Percentiles rank a stretch among this genome's conserved stretches.
Evolutionary conservation across 2,888 invertebrate species (phyloP).

Genomic region (Clepsis dumicolana): DNA sequence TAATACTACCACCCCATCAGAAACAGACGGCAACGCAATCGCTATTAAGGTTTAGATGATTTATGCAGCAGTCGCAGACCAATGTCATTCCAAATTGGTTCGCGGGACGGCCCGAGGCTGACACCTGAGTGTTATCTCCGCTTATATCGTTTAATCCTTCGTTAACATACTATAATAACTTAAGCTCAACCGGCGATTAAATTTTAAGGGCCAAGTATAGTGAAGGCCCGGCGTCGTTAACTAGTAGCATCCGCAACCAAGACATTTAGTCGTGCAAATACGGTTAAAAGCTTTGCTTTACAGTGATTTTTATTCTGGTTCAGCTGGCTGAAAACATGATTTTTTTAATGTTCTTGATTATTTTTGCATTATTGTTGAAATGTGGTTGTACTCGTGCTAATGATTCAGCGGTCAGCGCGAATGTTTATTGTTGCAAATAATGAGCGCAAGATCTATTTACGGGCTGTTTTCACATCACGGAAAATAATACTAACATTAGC

Average conservation of each 20-base stretch:
- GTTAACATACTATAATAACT: slow-evolving; percentile 26
- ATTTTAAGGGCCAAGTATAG: slow-evolving; percentile 57
- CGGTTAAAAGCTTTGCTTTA: background rate
- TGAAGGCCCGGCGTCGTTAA: slow-evolving; percentile 64
- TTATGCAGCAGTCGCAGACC: slow-evolving; percentile 60
- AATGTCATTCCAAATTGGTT: slow-evolving; percentile 66
- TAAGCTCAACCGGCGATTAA: slow-evolving; percentile 19
- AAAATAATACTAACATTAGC: slow-evolving; percentile 66
- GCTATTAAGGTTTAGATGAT: slow-evolving; percentile 53
- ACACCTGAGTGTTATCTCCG: slow-evolving; percentile 50
- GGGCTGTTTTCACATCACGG: slow-evolving; percentile 49
- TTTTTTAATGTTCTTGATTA: background rate
- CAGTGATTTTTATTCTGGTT: background rate
- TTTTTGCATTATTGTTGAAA: background rate
- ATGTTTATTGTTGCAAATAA: slow-evolving; percentile 73
- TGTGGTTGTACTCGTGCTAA: slow-evolving; percentile 4
- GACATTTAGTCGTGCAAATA: slow-evolving; percentile 3
- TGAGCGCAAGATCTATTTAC: slow-evolving; percentile 44
- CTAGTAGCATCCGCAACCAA: slow-evolving; percentile 61
- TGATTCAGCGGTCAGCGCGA: slow-evolving; percentile 50
- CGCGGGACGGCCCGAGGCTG: slow-evolving; percentile 57
- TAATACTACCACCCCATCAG: background rate
- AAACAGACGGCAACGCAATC: slow-evolving; percentile 51
- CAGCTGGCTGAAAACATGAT: background rate
- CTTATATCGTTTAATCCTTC: slow-evolving; percentile 30